Conservation (phyloP, 2,888 invertebrate species). For the Mythimna ferrago region DNA sequence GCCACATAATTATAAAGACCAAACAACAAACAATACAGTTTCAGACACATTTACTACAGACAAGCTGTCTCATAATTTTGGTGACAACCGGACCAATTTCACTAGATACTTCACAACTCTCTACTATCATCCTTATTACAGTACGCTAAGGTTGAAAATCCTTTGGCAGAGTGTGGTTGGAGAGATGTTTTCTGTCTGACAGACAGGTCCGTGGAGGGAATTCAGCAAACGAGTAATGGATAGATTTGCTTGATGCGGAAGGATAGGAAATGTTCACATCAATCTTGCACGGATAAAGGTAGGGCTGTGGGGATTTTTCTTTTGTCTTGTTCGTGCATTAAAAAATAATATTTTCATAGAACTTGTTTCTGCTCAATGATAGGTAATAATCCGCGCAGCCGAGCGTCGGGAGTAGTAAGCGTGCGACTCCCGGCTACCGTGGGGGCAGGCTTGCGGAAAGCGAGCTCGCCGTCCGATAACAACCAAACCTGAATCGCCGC, state of each 20-base stretch:
- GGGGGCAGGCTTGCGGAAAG: too few relatives aligned
- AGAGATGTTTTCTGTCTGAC: constrained; percentile 1
- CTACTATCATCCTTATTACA: not conserved
- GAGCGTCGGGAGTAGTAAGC: too few relatives aligned
- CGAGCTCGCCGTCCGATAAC: too few relatives aligned
- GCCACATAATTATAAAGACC: constrained; percentile 1
- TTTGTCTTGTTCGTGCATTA: constrained; percentile 8
- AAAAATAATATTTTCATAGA: not conserved
- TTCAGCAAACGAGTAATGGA: constrained; percentile 38
- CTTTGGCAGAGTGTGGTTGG: not conserved
- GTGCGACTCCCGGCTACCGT: too few relatives aligned
- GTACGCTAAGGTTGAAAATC: constrained; percentile 1
- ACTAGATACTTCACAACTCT: not conserved
- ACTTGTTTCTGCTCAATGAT: not conserved
- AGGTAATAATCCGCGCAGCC: too few relatives aligned
- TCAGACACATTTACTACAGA: constrained; percentile 24
- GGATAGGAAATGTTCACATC: constrained; percentile 34
- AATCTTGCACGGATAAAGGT: constrained; percentile 16
- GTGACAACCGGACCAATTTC: constrained; percentile 13
- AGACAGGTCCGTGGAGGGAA: constrained; percentile 24
- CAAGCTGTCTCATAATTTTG: constrained; percentile 48
- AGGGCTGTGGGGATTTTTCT: not conserved
- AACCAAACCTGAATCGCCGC: too few relatives aligned
- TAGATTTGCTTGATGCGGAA: constrained; percentile 41
- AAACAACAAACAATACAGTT: constrained; percentile 22